phyloP scores from a whole-genome alignment of 2,113 vertebrate species.

The Sterrhoptilus dennistouni region DNA sequence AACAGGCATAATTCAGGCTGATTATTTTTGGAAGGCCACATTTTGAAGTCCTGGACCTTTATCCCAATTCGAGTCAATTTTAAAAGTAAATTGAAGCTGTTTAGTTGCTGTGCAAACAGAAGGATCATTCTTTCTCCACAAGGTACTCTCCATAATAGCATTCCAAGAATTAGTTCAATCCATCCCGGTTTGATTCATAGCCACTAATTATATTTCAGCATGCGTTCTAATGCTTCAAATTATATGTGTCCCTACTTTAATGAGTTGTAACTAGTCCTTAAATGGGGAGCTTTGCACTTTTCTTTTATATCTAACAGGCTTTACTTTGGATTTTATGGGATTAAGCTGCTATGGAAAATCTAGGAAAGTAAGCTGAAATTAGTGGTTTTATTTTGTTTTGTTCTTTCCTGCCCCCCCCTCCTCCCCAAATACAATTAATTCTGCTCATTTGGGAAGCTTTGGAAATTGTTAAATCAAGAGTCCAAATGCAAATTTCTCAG shows the following conservation, averaged over 20 bases:
- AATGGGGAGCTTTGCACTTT: slow-evolving; percentile 64
- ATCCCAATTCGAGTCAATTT: slow-evolving; percentile 70
- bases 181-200: slow-evolving; percentile 67
- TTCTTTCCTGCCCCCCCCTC: neutral
- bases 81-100: slow-evolving; percentile 72
- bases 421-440: slow-evolving; percentile 1
- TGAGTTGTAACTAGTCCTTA: slow-evolving; percentile 73
- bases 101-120: slow-evolving; percentile 74
- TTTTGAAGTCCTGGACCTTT: slow-evolving; percentile 62
- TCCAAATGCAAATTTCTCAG: neutral
- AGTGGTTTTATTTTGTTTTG: neutral
- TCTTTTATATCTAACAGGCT: slow-evolving; percentile 66
- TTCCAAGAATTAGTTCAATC: slow-evolving; percentile 74
- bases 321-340: slow-evolving; percentile 62
- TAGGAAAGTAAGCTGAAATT: slow-evolving; percentile 12
- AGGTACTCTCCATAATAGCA: slow-evolving; percentile 58
- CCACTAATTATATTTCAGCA: slow-evolving; percentile 73
- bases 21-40: slow-evolving; percentile 48
- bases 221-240: slow-evolving; percentile 70
- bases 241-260: slow-evolving; percentile 69
- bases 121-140: slow-evolving; percentile 73
- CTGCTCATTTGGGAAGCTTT: neutral
- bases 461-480: neutral
- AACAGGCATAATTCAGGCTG: slow-evolving; percentile 62
- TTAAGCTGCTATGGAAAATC: slow-evolving; percentile 54